A percentile compares a stretch with the other conserved stretches of the same genome.
These are phyloP conservation scores for Chrysomela aeneicollis DNA, from an alignment of 2,888 invertebrate genomes.

Conservation along the genomic window DNA sequence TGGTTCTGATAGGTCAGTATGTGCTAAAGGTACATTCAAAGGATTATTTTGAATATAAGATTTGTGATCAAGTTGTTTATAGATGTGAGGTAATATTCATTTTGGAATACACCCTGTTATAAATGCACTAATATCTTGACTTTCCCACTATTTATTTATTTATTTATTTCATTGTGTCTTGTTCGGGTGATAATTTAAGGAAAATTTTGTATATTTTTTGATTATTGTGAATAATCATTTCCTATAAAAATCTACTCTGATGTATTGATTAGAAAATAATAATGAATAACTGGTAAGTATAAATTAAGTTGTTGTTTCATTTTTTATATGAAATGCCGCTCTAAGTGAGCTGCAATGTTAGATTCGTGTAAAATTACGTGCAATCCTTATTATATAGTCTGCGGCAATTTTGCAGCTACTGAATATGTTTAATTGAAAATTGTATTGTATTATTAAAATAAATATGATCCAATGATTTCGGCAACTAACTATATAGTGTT, in stretches of 20 bases:
- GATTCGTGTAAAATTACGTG: conserved; percentile 54
- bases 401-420: conserved; percentile 56
- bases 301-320: conserved; percentile 23
- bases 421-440: conserved; percentile 54
- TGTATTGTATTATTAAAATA: conserved; percentile 62
- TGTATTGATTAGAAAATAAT: conserved; percentile 28
- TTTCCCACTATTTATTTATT: conserved; percentile 26
- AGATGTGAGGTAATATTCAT: background rate
- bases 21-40: background rate
- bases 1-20: conserved; percentile 11
- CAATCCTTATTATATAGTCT: conserved; percentile 58
- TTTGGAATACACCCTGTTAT: background rate
- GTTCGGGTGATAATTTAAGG: conserved; percentile 34
- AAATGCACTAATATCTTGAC: conserved; percentile 6
- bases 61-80: conserved; percentile 1
- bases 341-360: conserved; percentile 42
- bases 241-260: conserved; percentile 13
- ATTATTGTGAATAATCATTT: conserved; percentile 28
- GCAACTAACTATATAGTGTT: conserved; percentile 1
- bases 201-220: conserved; percentile 21
- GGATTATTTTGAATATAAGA: background rate
- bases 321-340: conserved; percentile 19
- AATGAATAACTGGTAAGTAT: conserved; percentile 19
- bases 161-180: conserved; percentile 20
- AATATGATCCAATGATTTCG: conserved; percentile 56